phyloP scores from a whole-genome alignment of 2,113 vertebrate species.

The Thomomys bottae region DNA sequence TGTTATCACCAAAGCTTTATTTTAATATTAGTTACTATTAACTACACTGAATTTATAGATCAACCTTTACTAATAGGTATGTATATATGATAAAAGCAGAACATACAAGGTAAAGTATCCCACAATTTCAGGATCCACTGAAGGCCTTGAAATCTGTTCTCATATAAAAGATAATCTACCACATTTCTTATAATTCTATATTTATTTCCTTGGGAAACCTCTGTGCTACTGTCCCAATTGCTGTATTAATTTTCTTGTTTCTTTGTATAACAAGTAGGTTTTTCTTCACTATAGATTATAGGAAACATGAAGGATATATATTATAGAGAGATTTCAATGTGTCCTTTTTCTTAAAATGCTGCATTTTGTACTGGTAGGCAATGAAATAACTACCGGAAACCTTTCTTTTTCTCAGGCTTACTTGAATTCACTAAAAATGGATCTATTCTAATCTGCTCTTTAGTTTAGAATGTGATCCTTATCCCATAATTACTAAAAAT shows the following conservation, averaged over 20 bases:
- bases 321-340: background rate
- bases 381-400: background rate
- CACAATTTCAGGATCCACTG: background rate
- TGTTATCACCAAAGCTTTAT: background rate
- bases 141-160: background rate
- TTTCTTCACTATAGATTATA: background rate
- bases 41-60: background rate
- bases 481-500: background rate
- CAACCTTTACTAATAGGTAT: background rate
- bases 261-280: background rate
- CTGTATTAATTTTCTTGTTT: background rate
- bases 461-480: background rate
- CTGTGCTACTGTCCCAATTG: background rate
- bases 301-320: background rate
- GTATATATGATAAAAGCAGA: background rate
- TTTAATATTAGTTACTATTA: background rate
- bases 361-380: background rate
- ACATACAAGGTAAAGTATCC: too few relatives aligned
- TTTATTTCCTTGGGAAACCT: background rate
- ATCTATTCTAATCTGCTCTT: background rate
- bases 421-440: background rate
- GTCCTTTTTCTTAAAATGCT: background rate
- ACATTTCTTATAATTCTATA: background rate
- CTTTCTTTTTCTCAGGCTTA: background rate
- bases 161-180: too few relatives aligned